phyloP scores from a whole-genome alignment of 2,113 vertebrate genomes.

The Leptobrachium leishanense region DNA sequence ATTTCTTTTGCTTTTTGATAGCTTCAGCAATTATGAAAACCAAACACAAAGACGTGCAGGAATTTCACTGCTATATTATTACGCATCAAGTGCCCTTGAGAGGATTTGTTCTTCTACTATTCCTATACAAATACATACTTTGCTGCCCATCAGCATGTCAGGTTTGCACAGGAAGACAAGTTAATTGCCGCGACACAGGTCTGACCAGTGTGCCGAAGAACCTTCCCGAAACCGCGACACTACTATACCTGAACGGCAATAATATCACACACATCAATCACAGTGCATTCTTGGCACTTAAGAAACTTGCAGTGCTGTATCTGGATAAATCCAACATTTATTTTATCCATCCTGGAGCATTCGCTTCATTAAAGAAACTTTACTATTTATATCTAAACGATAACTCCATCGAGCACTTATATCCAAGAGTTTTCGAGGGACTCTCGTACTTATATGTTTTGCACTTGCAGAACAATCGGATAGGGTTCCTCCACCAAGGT shows the following conservation, averaged over 20 bases:
- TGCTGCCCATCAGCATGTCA: conserved; percentile 64
- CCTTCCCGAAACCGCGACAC: conserved; percentile 59
- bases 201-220: conserved; percentile 60
- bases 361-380: conserved; percentile 60
- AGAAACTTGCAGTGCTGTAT: conserved; percentile 60
- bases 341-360: conserved; percentile 59
- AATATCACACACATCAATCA: conserved; percentile 61
- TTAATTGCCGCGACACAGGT: conserved; percentile 63
- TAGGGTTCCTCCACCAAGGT: conserved; percentile 64
- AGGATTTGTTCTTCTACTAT: conserved; percentile 59
- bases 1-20: conserved; percentile 57
- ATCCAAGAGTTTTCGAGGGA: conserved; percentile 64
- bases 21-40: conserved; percentile 63
- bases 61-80: conserved; percentile 59
- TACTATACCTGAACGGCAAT: conserved; percentile 66
- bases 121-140: conserved; percentile 62
- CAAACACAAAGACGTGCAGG: conserved; percentile 64
- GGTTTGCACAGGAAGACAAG: conserved; percentile 63
- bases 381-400: conserved; percentile 66
- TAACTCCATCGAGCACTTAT: conserved; percentile 67
- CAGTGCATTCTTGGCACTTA: conserved; percentile 59
- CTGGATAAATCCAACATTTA: conserved; percentile 65
- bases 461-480: conserved; percentile 65
- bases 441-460: conserved; percentile 64
- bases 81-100: conserved; percentile 51